Conservation (phyloP, 2,797 vertebrate species). For the Dryobates pubescens region DNA sequence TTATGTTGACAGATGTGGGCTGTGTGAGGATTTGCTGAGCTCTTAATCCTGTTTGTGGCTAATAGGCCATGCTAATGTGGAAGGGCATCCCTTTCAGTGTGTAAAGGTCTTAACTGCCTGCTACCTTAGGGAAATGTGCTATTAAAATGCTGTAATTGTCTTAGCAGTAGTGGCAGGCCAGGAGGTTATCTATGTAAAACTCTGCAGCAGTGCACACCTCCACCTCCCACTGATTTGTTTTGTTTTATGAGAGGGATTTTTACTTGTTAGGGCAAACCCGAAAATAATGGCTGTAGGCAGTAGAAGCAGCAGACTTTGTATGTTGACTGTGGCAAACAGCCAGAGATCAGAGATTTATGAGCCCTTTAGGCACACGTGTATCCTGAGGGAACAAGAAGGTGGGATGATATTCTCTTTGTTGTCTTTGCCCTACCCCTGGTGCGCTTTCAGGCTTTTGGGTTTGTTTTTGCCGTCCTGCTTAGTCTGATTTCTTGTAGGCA, state of each 20-base stretch:
- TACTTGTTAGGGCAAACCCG: not conserved
- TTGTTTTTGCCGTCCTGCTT: not conserved
- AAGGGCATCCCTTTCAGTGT: not conserved
- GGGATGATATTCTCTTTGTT: not conserved
- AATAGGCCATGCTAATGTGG: constrained; percentile 7
- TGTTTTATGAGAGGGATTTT: not conserved
- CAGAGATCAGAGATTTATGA: not conserved
- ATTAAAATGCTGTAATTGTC: not conserved
- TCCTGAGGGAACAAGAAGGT: not conserved
- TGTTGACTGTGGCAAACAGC: not conserved
- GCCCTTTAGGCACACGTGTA: not conserved
- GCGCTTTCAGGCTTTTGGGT: not conserved
- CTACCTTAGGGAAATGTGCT: not conserved
- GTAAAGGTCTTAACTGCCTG: not conserved
- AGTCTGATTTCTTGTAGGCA: accelerated
- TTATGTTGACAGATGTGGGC: not conserved
- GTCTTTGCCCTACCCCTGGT: not conserved
- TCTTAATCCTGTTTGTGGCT: constrained; percentile 48
- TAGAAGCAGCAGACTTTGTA: not conserved
- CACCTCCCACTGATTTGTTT: no score
- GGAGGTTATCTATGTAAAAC: not conserved
- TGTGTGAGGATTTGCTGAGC: constrained; percentile 22
- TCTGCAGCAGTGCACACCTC: not conserved
- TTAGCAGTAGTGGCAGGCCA: not conserved
- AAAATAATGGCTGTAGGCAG: not conserved